These are phyloP conservation scores for Arothron firmamentum DNA, from an alignment of 2,113 vertebrate genomes.

Conservation along the genomic window DNA sequence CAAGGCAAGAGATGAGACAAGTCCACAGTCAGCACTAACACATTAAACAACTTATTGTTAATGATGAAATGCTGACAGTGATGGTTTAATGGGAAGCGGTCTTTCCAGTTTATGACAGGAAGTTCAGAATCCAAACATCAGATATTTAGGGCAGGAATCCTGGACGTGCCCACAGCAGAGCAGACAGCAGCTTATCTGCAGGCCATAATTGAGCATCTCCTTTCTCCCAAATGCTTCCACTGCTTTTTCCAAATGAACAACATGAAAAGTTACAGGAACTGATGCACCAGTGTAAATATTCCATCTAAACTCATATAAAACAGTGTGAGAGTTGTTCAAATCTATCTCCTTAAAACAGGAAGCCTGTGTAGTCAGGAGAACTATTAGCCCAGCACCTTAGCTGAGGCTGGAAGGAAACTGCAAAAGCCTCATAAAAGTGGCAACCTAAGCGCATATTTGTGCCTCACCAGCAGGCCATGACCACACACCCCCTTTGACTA, in stretches of 20 bases:
- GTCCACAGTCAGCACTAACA: constrained; percentile 11
- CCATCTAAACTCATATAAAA: too few relatives aligned
- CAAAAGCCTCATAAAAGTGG: constrained; percentile 56
- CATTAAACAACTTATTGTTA: constrained; percentile 18
- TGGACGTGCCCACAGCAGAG: constrained; percentile 40
- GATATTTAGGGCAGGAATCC: constrained; percentile 52
- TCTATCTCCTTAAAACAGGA: constrained; percentile 64
- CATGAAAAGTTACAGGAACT: constrained; percentile 25
- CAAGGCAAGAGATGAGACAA: constrained; percentile 16
- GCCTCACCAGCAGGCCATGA: constrained; percentile 49
- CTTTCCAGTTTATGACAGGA: constrained; percentile 53
- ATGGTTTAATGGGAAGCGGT: constrained; percentile 35
- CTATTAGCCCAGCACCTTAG: constrained; percentile 65
- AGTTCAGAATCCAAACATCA: constrained; percentile 50
- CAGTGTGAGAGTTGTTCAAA: too few relatives aligned
- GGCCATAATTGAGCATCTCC: constrained; percentile 47
- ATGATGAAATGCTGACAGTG: constrained; percentile 43
- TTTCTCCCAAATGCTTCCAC: too few relatives aligned
- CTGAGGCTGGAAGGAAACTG: constrained; percentile 69
- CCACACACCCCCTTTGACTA: constrained; percentile 41
- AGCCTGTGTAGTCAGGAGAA: constrained; percentile 66
- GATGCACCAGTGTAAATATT: too few relatives aligned
- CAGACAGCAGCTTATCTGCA: constrained; percentile 55
- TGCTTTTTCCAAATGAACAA: too few relatives aligned
- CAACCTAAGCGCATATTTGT: constrained; percentile 73